These are phyloP conservation scores for Planiliza haematocheilus DNA, from an alignment of 2,113 vertebrate species.

Conservation along the genomic window DNA sequence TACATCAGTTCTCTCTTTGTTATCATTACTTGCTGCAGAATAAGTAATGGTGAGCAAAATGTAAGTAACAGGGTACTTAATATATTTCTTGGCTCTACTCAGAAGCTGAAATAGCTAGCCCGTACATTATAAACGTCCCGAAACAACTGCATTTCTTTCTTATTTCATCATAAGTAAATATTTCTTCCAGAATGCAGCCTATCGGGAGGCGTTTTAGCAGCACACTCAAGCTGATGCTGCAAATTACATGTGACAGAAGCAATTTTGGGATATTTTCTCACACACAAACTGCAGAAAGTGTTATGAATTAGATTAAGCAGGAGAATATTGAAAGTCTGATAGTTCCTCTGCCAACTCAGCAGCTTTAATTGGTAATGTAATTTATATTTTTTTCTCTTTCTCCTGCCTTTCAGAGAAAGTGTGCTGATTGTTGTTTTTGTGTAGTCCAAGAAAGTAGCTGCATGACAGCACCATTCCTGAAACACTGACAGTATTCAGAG, in stretches of 20 bases:
- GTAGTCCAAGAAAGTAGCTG: conserved; percentile 5
- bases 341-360: conserved; percentile 64
- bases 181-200: conserved; percentile 53
- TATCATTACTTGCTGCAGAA: conserved; percentile 38
- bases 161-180: conserved; percentile 64
- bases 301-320: conserved; percentile 72
- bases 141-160: conserved; percentile 50
- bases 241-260: conserved; percentile 78
- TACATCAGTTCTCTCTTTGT: conserved; percentile 24
- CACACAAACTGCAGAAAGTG: conserved; percentile 65
- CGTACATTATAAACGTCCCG: conserved; percentile 50
- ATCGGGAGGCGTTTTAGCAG: conserved; percentile 48
- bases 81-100: conserved; percentile 37
- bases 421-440: conserved; percentile 40
- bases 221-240: conserved; percentile 69
- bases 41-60: conserved; percentile 58
- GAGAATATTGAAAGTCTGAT: conserved; percentile 64
- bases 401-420: conserved; percentile 15
- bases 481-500: too few relatives aligned
- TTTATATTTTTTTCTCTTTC: conserved; percentile 39
- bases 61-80: conserved; percentile 60
- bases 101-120: conserved; percentile 37
- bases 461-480: not conserved
- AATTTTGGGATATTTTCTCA: conserved; percentile 75
- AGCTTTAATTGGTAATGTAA: conserved; percentile 75